Evolutionary conservation across 2,888 invertebrate genomes (phyloP).

Genomic region (Lepidochrysops patricia): DNA sequence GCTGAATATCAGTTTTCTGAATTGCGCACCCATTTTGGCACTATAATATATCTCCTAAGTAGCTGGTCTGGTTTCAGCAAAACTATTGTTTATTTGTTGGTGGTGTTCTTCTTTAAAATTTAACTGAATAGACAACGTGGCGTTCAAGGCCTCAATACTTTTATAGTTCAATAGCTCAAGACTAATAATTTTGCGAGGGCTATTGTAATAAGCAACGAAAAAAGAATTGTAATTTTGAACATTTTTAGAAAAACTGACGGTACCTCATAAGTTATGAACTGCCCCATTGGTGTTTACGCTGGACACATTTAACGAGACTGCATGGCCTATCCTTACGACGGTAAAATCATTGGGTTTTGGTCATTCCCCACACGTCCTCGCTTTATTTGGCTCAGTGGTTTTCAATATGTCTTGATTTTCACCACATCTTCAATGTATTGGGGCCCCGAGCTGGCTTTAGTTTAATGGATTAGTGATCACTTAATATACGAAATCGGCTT

Average conservation of each 20-base stretch:
- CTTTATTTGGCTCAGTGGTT: not conserved
- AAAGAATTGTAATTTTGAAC: no score
- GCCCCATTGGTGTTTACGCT: not conserved
- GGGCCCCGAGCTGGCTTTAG: not conserved
- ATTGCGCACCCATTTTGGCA: no score
- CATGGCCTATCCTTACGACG: not conserved
- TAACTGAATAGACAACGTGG: no score
- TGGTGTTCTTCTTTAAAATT: no score
- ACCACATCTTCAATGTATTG: not conserved
- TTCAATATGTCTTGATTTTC: not conserved
- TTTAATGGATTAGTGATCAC: not conserved
- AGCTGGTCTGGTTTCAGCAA: no score
- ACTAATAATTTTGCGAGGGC: no score
- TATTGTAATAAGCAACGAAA: no score
- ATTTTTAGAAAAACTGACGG: no score
- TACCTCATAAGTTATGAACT: not conserved
- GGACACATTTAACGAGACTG: not conserved
- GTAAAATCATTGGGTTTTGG: not conserved
- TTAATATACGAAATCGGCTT: not conserved
- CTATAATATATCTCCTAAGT: no score
- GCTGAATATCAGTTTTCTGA: not conserved
- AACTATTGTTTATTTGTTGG: no score
- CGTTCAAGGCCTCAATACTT: no score
- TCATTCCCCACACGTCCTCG: not conserved
- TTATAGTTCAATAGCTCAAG: no score